Percentiles rank a stretch among this genome's conserved stretches.
Conservation (phyloP, 1,140 invertebrate species). For the Paracyclopina nana region DNA sequence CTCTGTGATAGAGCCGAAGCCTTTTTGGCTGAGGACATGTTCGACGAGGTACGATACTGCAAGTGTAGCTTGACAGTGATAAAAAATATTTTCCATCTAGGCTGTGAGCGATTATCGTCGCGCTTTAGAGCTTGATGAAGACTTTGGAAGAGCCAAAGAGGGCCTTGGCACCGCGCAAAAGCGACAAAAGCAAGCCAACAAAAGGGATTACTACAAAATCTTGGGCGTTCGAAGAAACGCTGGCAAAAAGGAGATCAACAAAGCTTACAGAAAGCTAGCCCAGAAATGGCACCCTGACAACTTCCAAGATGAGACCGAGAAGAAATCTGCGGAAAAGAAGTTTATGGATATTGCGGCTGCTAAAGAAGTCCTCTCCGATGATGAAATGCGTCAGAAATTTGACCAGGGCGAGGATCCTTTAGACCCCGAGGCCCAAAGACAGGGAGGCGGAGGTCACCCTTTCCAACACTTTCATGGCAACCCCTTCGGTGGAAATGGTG, state of each 20-base stretch:
- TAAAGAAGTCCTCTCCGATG: slow-evolving; percentile 74
- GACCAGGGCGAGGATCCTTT: slow-evolving; percentile 90
- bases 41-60: slow-evolving; percentile 54
- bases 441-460: slow-evolving; percentile 49
- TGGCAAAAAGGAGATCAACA: slow-evolving; percentile 74
- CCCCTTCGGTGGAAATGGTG: slow-evolving; percentile 35
- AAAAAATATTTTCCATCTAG: slow-evolving; percentile 27
- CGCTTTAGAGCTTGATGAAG: slow-evolving; percentile 63
- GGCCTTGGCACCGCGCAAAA: slow-evolving; percentile 74
- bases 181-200: slow-evolving; percentile 75
- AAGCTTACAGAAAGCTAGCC: slow-evolving; percentile 61
- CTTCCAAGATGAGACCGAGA: slow-evolving; percentile 59
- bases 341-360: slow-evolving; percentile 98
- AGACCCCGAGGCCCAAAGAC: slow-evolving; percentile 58
- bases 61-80: too few relatives aligned
- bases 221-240: slow-evolving; percentile 64
- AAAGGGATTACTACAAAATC: slow-evolving; percentile 96
- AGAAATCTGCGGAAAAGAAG: slow-evolving; percentile 87
- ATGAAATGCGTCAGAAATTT: slow-evolving; percentile 75
- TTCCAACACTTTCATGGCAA: slow-evolving; percentile 40
- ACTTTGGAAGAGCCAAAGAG: slow-evolving; percentile 61
- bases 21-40: slow-evolving; percentile 69
- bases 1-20: slow-evolving; percentile 83
- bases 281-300: slow-evolving; percentile 99
- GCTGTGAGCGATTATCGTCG: slow-evolving; percentile 68